A percentile compares a stretch with the other conserved stretches of the same genome.
Conservation (phyloP, 1,140 invertebrate species). For the Propsilocerus akamusi region DNA sequence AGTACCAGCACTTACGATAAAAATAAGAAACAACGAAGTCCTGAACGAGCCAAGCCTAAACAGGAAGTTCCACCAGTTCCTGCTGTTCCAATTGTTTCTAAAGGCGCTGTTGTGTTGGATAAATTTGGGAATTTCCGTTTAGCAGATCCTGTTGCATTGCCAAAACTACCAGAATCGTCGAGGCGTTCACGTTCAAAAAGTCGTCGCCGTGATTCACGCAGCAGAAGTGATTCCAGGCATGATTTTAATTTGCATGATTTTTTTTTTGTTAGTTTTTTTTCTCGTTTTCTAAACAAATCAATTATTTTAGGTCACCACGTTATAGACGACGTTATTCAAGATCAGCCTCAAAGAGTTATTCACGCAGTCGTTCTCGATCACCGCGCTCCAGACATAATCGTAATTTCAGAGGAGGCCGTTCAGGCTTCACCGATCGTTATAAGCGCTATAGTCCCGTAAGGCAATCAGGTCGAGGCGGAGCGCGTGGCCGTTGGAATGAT, state of each 20-base stretch:
- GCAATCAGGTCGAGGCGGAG: not conserved
- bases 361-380: constrained; percentile 9
- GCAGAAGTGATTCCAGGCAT: not conserved
- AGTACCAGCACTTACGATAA: constrained; percentile 7
- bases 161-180: constrained; percentile 4
- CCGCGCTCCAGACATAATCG: constrained; percentile 7
- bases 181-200: constrained; percentile 7
- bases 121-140: constrained; percentile 44
- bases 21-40: constrained; percentile 15
- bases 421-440: not conserved
- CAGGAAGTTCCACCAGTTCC: constrained; percentile 23
- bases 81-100: constrained; percentile 17
- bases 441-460: not conserved
- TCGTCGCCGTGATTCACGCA: not conserved
- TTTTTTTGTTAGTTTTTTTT: not conserved
- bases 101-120: constrained; percentile 32
- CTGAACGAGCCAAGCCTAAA: too few species aligned
- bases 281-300: not conserved
- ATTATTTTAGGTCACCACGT: not conserved
- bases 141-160: constrained; percentile 28
- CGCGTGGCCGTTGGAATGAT: not conserved
- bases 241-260: not conserved
- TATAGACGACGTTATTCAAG: not conserved
- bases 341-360: not conserved
- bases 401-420: not conserved